phyloP scores from a whole-genome alignment of 1,140 invertebrate genomes.

The Dermatophagoides farinae region DNA sequence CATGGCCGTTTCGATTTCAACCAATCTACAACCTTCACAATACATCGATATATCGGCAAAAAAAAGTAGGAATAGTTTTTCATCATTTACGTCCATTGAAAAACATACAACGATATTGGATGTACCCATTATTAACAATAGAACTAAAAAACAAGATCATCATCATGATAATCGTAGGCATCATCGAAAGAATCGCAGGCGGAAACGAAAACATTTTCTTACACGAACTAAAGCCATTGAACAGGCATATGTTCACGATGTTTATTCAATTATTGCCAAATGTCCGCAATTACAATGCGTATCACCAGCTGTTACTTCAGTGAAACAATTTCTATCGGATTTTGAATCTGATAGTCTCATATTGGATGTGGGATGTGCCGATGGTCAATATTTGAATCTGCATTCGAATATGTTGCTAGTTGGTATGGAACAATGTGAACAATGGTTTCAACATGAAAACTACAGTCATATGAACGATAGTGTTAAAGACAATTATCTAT shows the following conservation, averaged over 20 bases:
- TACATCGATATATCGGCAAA: too few relatives aligned
- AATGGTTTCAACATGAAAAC: slow-evolving; percentile 50
- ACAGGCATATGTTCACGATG: slow-evolving; percentile 80
- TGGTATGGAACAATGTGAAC: slow-evolving; percentile 62
- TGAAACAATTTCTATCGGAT: slow-evolving; percentile 53
- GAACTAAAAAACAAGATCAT: too few relatives aligned
- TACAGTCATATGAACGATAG: slow-evolving; percentile 39
- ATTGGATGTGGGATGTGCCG: slow-evolving; percentile 82
- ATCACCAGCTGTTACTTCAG: slow-evolving; percentile 22
- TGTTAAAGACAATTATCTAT: slow-evolving; percentile 26
- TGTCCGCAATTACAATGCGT: slow-evolving; percentile 46
- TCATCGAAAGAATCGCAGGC: too few relatives aligned
- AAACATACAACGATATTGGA: too few relatives aligned
- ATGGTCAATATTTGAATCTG: slow-evolving; percentile 70
- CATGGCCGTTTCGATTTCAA: too few relatives aligned
- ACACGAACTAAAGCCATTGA: slow-evolving; percentile 58
- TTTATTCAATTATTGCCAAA: slow-evolving; percentile 66
- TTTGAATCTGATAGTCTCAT: slow-evolving; percentile 72
- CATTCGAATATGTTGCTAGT: slow-evolving; percentile 64
- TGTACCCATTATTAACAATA: too few relatives aligned
- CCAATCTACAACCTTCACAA: too few relatives aligned
- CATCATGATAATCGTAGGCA: too few relatives aligned
- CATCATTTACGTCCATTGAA: too few relatives aligned
- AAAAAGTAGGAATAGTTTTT: too few relatives aligned
- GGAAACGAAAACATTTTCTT: not conserved